Percentiles rank a stretch among this genome's conserved stretches.
Conservation (phyloP, 2,888 invertebrate genomes). For the Phytoseiulus persimilis region DNA sequence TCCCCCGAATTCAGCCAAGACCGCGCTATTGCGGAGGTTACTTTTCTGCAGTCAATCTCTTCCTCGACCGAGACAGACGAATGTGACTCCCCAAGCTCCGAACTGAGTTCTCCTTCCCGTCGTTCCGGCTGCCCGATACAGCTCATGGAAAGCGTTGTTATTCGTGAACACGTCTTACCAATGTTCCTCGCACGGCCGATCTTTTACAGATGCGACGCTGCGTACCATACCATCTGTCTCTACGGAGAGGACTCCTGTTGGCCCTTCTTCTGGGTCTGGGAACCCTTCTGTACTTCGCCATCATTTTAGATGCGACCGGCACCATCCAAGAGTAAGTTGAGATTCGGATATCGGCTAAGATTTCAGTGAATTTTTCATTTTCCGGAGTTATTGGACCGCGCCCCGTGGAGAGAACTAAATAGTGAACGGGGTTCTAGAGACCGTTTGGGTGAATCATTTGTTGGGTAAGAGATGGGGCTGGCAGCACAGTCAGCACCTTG, state of each 20-base stretch:
- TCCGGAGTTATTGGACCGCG: no score
- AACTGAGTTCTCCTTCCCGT: no score
- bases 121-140: no score
- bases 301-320: constrained; percentile 16
- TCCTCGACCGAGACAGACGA: no score
- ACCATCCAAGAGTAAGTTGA: constrained; percentile 22
- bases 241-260: constrained; percentile 15
- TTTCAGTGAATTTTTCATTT: no score
- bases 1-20: no score
- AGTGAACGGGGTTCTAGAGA: not conserved
- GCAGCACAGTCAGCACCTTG: not conserved
- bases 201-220: constrained; percentile 30
- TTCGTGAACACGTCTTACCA: no score
- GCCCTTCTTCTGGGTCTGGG: constrained; percentile 31
- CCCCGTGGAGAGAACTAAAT: not conserved
- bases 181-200: not conserved
- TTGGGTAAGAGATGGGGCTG: not conserved
- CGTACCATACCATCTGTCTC: constrained; percentile 32
- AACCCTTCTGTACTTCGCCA: constrained; percentile 26
- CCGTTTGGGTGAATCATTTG: not conserved
- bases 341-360: no score
- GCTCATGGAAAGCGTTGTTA: no score
- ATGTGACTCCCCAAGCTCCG: no score
- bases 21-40: no score
- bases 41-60: no score